Evolutionary conservation across 2,888 invertebrate species (phyloP).

Genomic region (Bhutanitis thaidina): DNA sequence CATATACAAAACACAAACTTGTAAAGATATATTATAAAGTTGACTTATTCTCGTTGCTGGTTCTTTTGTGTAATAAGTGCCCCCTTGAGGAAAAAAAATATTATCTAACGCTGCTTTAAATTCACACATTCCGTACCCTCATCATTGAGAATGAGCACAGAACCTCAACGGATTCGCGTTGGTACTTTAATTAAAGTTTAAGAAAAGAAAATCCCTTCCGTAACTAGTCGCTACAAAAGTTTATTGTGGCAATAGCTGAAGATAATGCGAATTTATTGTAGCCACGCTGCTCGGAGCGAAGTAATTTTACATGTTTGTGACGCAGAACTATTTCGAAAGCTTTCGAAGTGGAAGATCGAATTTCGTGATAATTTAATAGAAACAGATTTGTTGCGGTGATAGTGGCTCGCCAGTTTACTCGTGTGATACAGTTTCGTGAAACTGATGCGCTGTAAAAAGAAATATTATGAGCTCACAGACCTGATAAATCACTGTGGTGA

Average conservation of each 20-base stretch:
- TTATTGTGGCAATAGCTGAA: background rate
- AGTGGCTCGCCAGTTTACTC: background rate
- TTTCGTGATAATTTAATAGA: constrained; percentile 10
- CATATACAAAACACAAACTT: too few species aligned
- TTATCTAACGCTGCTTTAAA: too few species aligned
- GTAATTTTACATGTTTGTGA: constrained; percentile 25
- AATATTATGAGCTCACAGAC: background rate
- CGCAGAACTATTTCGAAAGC: background rate
- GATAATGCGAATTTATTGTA: constrained; percentile 33
- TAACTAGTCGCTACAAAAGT: too few species aligned
- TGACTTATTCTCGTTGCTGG: too few species aligned
- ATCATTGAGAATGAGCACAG: too few species aligned
- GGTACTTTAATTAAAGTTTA: too few species aligned
- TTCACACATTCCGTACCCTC: too few species aligned
- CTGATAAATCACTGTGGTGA: background rate
- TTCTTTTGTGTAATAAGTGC: too few species aligned
- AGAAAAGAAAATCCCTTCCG: too few species aligned
- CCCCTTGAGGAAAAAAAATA: too few species aligned
- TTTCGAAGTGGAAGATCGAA: background rate
- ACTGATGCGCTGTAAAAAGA: background rate
- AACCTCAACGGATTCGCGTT: too few species aligned
- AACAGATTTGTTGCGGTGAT: constrained; percentile 14
- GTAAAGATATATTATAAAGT: too few species aligned
- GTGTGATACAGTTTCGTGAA: constrained; percentile 9
- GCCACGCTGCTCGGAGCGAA: constrained; percentile 26